Conservation (phyloP, 2,113 vertebrate genomes). For the Sceloporus tristichus region DNA sequence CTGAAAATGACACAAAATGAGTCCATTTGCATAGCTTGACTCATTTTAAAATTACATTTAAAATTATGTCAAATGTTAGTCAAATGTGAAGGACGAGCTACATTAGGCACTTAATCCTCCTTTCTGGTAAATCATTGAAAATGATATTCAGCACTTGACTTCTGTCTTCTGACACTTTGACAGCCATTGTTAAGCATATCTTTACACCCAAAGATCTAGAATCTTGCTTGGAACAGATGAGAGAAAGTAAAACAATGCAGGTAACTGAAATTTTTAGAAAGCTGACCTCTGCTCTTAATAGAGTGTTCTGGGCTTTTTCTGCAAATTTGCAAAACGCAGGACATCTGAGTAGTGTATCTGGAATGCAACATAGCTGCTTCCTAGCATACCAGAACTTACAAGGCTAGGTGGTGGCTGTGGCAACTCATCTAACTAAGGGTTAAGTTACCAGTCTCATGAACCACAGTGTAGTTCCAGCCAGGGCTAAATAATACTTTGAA, state of each 20-base stretch:
- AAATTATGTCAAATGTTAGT: not conserved
- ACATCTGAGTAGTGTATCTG: not conserved
- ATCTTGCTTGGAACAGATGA: not conserved
- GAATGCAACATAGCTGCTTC: not conserved
- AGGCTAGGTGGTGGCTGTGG: not conserved
- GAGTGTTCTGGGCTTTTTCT: not conserved
- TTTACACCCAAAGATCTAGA: not conserved
- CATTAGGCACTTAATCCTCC: not conserved
- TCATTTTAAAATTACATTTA: too few species aligned
- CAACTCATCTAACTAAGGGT: not conserved
- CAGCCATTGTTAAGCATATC: not conserved
- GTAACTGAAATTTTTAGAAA: not conserved
- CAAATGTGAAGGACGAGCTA: too few species aligned
- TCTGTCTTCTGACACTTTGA: not conserved
- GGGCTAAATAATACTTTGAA: not conserved
- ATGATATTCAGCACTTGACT: not conserved
- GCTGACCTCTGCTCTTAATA: not conserved
- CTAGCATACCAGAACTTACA: not conserved
- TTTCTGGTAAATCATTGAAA: not conserved
- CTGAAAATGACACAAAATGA: too few species aligned
- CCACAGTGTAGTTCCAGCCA: not conserved
- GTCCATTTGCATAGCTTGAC: too few species aligned
- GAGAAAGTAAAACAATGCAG: not conserved
- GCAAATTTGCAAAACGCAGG: not conserved
- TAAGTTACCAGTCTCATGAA: not conserved